These are phyloP conservation scores for Natator depressus DNA, from an alignment of 2,113 vertebrate species.

Conservation along the genomic window DNA sequence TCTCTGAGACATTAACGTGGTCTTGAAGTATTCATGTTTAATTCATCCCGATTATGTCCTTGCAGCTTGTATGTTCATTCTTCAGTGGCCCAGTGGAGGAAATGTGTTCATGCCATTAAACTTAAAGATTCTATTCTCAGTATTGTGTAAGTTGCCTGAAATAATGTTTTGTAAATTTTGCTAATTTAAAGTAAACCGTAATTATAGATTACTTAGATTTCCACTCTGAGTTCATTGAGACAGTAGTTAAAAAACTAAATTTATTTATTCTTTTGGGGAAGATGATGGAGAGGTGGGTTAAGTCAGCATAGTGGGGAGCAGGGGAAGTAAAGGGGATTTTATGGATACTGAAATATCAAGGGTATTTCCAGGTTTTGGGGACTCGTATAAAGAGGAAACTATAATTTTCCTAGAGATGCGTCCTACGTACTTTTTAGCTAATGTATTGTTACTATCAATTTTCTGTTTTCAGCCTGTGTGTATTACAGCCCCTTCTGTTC, in stretches of 20 bases:
- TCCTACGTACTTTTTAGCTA: not conserved
- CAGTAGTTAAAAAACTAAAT: not conserved
- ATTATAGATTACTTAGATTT: slow-evolving; percentile 2
- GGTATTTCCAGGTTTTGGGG: not conserved
- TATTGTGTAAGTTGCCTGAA: slow-evolving; percentile 91
- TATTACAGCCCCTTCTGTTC: not conserved
- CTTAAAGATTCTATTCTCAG: slow-evolving; percentile 98
- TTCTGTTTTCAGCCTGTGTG: slow-evolving; percentile 3
- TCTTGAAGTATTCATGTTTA: slow-evolving; percentile 31
- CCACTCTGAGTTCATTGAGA: not conserved
- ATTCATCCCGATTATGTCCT: slow-evolving; percentile 75
- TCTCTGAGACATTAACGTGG: not conserved
- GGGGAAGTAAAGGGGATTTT: not conserved
- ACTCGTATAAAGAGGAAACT: not conserved
- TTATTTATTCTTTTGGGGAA: slow-evolving; percentile 10
- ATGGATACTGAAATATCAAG: not conserved
- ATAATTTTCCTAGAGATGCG: not conserved
- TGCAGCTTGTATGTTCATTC: slow-evolving; percentile 97
- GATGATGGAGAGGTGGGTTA: not conserved
- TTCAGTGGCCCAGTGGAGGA: slow-evolving; percentile 97
- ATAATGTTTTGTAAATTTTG: slow-evolving; percentile 42
- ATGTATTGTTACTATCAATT: not conserved
- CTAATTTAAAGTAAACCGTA: not conserved
- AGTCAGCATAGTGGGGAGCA: not conserved
- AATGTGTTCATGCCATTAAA: slow-evolving; percentile 97